Evolutionary conservation across 1,140 invertebrate genomes (phyloP), one percentile per base, ranked within the genome.

Genomic region (Tetramorium simillimum): DNA sequence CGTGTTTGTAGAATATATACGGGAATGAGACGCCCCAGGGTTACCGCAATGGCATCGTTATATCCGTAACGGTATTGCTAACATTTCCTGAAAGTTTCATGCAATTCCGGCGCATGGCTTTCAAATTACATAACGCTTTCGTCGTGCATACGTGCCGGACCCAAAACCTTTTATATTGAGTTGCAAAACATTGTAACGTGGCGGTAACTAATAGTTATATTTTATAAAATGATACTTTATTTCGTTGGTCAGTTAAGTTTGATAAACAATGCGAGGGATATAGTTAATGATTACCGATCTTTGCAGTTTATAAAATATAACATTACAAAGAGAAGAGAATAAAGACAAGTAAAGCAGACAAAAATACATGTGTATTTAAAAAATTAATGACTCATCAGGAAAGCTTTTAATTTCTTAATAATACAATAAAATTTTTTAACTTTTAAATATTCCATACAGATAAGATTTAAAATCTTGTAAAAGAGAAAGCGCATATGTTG

Each of bases 41-140:
- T 73, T 73, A 73, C 69, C 80, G 80, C 69, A 84, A 73, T 60
- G 80, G 80, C 80, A 84, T 84, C 80, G 80, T 84, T 84, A 84
- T 84, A 84, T 84, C 69, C 80, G 80, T 84, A 84, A 84, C 80
- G 80, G 69, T 84, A 84, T 84, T 73, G 80, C 80, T 73, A 73
- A 84, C 80, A 73, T 73, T 73, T 84, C 80, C 80, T 73, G 67
- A 84, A 84, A 84, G 80, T 84, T 84, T 84, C 80, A 84, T 84
- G 69, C 80, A 73, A 84, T 84, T 84, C 69, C 80, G 80, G 63
- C 65, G 53, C 80, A 82, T 60, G 80, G 69, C 80, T 84, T 84
- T 84, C 80, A 73, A 84, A 84, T 84, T 84, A 73, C 40, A 73
- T 73, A 73, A 84, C 80, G 69, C 43, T 73, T 73, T 84, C 69